Percentiles rank a stretch among this genome's conserved stretches.
These are phyloP conservation scores for Campoletis sonorensis DNA, from an alignment of 1,140 invertebrate genomes.

Conservation along the genomic window DNA sequence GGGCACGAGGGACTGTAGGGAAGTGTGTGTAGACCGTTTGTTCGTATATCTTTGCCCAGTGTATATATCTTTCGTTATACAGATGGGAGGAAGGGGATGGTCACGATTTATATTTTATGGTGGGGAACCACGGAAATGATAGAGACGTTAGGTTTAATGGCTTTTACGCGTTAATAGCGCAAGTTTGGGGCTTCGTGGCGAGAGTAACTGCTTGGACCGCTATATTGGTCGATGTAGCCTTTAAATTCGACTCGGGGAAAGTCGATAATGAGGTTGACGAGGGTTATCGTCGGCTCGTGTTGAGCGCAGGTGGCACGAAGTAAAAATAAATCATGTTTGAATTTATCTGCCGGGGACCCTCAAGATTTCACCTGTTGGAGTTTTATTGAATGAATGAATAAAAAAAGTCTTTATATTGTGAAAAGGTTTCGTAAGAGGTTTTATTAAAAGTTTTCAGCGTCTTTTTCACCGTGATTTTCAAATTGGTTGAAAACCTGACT, in stretches of 20 bases:
- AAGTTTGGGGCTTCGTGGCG: constrained; percentile 5
- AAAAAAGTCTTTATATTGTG: too few relatives aligned
- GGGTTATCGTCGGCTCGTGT: background rate
- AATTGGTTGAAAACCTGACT: too few relatives aligned
- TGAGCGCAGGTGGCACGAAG: background rate
- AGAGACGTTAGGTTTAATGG: background rate
- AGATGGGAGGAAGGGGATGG: background rate
- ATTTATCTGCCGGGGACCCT: background rate
- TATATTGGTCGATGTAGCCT: constrained; percentile 2
- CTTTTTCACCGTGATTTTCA: too few relatives aligned
- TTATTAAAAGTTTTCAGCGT: too few relatives aligned
- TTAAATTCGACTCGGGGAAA: background rate
- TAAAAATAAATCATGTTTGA: background rate
- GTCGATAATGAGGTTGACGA: constrained; percentile 7
- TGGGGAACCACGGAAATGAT: background rate
- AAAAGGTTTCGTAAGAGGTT: too few relatives aligned
- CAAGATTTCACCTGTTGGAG: background rate
- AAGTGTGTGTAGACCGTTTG: too few relatives aligned
- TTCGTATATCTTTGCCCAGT: too few relatives aligned
- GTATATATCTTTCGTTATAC: too few relatives aligned
- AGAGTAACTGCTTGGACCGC: background rate
- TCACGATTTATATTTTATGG: constrained; percentile 8
- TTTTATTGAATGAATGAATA: too few relatives aligned
- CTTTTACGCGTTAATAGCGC: constrained; percentile 10
- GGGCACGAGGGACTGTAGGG: too few relatives aligned